Evolutionary conservation across 2,113 vertebrate species (phyloP).

Genomic region (Oreocharis arfaki): DNA sequence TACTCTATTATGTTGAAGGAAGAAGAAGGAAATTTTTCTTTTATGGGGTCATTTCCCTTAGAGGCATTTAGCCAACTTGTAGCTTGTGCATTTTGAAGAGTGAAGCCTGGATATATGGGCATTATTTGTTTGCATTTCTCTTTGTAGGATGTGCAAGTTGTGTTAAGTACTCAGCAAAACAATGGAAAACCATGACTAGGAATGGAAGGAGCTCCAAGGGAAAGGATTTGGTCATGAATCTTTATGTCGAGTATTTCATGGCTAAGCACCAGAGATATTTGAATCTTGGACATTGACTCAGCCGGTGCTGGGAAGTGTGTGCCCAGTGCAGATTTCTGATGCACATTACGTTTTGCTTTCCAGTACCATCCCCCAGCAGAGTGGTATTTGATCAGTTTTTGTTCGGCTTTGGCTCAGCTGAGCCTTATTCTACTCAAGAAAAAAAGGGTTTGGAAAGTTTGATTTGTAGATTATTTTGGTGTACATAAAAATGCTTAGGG

Average conservation of each 20-base stretch:
- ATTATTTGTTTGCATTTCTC: background rate
- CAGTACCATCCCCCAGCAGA: background rate
- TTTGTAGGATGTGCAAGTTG: background rate
- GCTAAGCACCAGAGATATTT: background rate
- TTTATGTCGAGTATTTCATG: background rate
- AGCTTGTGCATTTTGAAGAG: background rate
- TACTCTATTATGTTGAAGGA: background rate
- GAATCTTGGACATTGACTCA: background rate
- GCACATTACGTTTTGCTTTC: background rate
- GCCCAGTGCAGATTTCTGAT: background rate
- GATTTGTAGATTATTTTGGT: background rate
- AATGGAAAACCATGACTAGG: accelerated
- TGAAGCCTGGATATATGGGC: background rate
- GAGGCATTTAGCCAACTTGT: background rate
- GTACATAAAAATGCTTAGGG: background rate
- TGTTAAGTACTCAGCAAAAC: background rate
- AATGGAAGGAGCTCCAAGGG: background rate
- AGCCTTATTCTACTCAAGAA: background rate
- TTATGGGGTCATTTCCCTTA: background rate
- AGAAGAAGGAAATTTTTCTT: background rate
- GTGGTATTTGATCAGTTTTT: background rate
- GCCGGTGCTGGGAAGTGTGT: background rate
- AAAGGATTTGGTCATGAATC: background rate
- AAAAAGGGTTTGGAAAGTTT: background rate
- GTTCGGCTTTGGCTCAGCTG: background rate